Conservation (phyloP, 2,113 vertebrate species). For the Tychaedon coryphoeus region DNA sequence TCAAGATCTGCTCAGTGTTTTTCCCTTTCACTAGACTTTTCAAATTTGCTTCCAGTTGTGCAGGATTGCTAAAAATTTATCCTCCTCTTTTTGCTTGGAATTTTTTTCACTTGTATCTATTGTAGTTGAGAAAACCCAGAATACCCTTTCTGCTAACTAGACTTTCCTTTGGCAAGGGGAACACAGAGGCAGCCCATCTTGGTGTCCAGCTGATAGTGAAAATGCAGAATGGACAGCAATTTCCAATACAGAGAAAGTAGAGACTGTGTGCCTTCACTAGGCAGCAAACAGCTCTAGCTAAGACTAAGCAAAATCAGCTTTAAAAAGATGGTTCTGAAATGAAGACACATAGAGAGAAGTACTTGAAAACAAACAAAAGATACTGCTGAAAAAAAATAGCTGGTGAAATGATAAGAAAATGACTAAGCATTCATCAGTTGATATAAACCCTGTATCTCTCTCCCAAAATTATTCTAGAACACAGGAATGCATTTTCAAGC, state of each 20-base stretch:
- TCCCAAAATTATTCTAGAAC: background rate
- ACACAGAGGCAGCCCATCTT: background rate
- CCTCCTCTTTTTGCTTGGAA: background rate
- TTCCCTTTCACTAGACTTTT: background rate
- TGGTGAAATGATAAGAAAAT: background rate
- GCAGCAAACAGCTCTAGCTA: background rate
- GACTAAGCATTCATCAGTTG: background rate
- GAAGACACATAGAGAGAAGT: background rate
- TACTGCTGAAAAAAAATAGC: background rate
- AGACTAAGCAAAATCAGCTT: background rate
- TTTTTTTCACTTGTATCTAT: background rate
- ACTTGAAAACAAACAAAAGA: background rate
- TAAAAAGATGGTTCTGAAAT: background rate
- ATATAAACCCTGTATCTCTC: background rate
- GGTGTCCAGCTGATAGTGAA: background rate
- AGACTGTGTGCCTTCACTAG: background rate
- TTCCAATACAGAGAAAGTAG: background rate
- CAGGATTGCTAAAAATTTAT: background rate
- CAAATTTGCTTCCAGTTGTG: background rate
- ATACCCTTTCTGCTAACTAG: background rate
- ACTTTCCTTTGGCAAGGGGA: background rate
- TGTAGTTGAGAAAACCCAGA: background rate
- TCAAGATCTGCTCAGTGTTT: background rate
- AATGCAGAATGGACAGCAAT: background rate
- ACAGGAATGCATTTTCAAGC: background rate